Evolutionary conservation across 2,113 vertebrate genomes (phyloP).

Genomic region (Eulacestoma nigropectus): DNA sequence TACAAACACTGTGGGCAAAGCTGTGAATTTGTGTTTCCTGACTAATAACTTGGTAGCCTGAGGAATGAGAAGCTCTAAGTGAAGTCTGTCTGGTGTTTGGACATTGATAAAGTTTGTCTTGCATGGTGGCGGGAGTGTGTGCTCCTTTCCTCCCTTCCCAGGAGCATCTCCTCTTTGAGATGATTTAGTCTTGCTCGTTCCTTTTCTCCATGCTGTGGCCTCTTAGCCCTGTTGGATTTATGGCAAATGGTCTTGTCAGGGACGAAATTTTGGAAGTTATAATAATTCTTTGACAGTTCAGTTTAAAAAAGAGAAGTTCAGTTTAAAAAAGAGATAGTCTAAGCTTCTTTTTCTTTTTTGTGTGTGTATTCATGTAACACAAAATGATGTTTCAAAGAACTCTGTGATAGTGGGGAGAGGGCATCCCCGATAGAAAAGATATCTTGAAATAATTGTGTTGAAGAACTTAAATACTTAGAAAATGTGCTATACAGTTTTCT

Average conservation of each 20-base stretch:
- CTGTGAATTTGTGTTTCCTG: background rate
- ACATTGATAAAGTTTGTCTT: background rate
- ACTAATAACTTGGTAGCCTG: background rate
- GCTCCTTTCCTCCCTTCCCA: background rate
- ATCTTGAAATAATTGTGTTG: background rate
- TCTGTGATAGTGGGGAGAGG: background rate
- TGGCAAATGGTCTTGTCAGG: background rate
- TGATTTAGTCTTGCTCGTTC: background rate
- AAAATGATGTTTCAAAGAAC: background rate
- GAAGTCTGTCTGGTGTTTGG: background rate
- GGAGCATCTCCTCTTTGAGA: background rate
- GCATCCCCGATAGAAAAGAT: rapidly evolving
- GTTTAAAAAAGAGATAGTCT: background rate
- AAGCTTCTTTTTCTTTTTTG: background rate
- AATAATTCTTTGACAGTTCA: background rate
- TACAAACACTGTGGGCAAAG: background rate
- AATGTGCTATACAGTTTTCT: background rate
- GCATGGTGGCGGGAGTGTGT: rapidly evolving
- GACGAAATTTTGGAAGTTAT: background rate
- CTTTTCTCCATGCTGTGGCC: background rate
- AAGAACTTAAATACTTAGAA: background rate
- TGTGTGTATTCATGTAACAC: background rate
- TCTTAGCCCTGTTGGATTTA: background rate
- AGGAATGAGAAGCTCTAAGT: background rate
- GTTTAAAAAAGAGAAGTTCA: background rate